Evolutionary conservation across 2,888 invertebrate species (phyloP), one percentile per base, ranked within the genome.

Genomic region (Podabrus alpinus): DNA sequence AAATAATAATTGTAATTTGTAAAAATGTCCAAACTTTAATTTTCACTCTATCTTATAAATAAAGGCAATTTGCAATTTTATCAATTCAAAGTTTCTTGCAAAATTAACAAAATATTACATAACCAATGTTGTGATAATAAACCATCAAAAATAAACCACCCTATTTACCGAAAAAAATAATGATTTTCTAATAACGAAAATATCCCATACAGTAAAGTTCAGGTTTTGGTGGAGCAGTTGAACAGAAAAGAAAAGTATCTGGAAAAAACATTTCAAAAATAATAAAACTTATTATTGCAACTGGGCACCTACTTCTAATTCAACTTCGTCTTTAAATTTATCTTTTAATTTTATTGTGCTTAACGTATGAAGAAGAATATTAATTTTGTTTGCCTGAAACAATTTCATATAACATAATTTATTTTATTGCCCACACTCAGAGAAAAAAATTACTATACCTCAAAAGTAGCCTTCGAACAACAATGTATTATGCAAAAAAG

Each of bases 231-330:
- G 77, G 17, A 73, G 7, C 13, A 68, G 59, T 45, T 76, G 73
- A 15, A 69, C 19, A 1, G 76, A 73, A 15, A 76, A 76, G 62
- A 75, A 71, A 29, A 62, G 16, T 13, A 77, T 64, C 71, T 77
- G 3, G 5, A 62, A 62, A 62, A 62, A 16, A 9, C 7, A 62
- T 45, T 45, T 45, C 9, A 24, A 45, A 45, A n/a, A 45, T 29
- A 13, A 0, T 29, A 4, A 13, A 45, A 21, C 4, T 21, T 21
- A 21, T 21, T 21, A n/a, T n/a, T n/a, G n/a, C n/a, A n/a, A n/a
- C n/a, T n/a, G n/a, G n/a, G n/a, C n/a, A n/a, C 24, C 1, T 9
- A 71, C 71, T 16, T 71, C 71, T 15, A 66, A 9, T 21, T 21
- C 59, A 13, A 71, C 9, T 10, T 71, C 71, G 15, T 71, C 66